These are phyloP conservation scores for Julus scanicus DNA, from an alignment of 2,888 invertebrate species.

Conservation along the genomic window DNA sequence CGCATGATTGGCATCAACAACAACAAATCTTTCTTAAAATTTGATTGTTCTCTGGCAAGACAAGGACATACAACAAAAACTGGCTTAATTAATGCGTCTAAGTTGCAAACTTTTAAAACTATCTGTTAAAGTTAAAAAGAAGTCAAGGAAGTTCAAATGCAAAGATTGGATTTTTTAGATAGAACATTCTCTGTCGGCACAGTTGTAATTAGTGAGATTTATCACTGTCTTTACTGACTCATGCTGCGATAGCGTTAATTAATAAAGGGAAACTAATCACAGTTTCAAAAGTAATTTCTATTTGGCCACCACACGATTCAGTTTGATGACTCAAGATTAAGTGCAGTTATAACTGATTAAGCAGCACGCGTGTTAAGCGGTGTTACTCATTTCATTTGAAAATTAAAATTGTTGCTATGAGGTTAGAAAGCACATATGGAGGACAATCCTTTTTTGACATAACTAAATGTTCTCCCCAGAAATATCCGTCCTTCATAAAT, in stretches of 20 bases:
- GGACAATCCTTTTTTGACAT: background rate
- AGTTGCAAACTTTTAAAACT: background rate
- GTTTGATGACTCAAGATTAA: background rate
- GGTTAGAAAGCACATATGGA: background rate
- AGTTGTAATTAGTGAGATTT: background rate
- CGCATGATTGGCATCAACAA: background rate
- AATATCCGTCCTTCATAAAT: too few species aligned
- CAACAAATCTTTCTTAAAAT: background rate
- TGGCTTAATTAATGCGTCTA: too few species aligned
- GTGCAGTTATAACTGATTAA: background rate
- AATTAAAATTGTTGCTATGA: background rate
- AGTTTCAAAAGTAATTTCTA: background rate
- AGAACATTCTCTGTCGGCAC: background rate
- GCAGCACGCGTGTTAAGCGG: background rate
- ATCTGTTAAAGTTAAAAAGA: background rate
- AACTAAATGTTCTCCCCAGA: too few species aligned
- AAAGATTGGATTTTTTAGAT: background rate
- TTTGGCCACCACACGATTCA: background rate
- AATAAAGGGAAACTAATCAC: background rate
- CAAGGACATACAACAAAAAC: background rate
- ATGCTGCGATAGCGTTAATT: background rate
- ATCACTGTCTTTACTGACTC: background rate
- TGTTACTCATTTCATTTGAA: background rate
- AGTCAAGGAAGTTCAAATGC: background rate
- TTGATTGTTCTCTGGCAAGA: background rate